Percentiles rank a stretch among this genome's conserved stretches.
phyloP scores from a whole-genome alignment of 2,888 invertebrate genomes.

The Operophtera brumata region DNA sequence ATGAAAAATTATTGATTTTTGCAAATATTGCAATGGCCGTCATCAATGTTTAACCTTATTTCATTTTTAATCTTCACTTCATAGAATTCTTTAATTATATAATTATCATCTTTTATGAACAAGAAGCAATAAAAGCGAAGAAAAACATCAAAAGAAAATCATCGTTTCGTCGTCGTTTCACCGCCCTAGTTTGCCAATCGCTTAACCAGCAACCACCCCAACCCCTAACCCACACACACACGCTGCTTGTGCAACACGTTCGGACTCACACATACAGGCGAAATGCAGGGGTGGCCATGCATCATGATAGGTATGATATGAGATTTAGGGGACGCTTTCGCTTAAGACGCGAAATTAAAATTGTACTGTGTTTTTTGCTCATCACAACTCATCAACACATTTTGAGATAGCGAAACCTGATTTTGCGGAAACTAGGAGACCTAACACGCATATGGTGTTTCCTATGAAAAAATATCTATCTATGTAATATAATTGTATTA shows the following conservation, averaged over 20 bases:
- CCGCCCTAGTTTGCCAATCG: conserved; percentile 65
- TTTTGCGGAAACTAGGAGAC: too few species aligned
- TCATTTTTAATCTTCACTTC: background rate
- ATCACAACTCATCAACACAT: too few species aligned
- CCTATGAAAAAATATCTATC: too few species aligned
- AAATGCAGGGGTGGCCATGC: conserved; percentile 47
- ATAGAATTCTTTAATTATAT: background rate
- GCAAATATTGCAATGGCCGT: background rate
- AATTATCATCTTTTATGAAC: background rate
- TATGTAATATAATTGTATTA: too few species aligned
- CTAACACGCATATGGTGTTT: too few species aligned
- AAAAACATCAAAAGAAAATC: conserved; percentile 21
- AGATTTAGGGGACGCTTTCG: conserved; percentile 29
- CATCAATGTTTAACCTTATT: background rate
- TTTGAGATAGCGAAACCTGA: too few species aligned
- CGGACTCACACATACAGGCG: conserved; percentile 40
- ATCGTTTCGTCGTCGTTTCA: conserved; percentile 41
- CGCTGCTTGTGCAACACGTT: conserved; percentile 52
- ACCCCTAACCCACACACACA: conserved; percentile 54
- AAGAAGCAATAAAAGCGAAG: background rate
- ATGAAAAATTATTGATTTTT: too few species aligned
- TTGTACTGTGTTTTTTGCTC: too few species aligned
- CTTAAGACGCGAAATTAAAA: too few species aligned
- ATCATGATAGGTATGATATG: conserved; percentile 24
- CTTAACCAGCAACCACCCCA: conserved; percentile 55